phyloP scores from a whole-genome alignment of 2,113 vertebrate genomes.

The Dissostichus mawsoni region DNA sequence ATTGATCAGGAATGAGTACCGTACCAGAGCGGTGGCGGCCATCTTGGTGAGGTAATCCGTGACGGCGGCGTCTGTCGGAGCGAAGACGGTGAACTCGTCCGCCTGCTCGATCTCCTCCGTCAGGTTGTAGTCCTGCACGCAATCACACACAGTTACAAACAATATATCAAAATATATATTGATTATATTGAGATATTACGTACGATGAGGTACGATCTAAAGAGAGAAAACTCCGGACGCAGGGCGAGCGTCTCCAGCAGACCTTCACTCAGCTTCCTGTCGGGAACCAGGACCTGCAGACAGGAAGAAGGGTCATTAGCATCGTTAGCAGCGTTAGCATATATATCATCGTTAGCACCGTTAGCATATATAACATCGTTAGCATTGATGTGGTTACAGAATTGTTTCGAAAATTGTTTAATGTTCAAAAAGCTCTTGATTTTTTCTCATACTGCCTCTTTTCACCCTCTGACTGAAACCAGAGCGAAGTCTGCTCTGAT shows the following conservation, averaged over 20 bases:
- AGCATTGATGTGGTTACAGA: too few species aligned
- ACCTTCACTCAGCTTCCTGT: conserved; percentile 77
- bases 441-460: too few species aligned
- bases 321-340: too few species aligned
- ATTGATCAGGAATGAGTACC: too few species aligned
- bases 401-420: too few species aligned
- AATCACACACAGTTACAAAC: too few species aligned
- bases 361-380: too few species aligned
- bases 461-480: too few species aligned
- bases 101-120: conserved; percentile 83
- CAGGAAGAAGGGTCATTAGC: background rate
- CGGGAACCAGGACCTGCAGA: conserved; percentile 88
- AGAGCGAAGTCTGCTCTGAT: too few species aligned
- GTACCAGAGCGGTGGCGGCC: conserved; percentile 81
- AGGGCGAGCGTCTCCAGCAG: conserved; percentile 87
- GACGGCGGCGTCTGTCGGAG: conserved; percentile 88
- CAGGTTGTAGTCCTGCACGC: conserved; percentile 87
- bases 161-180: too few species aligned
- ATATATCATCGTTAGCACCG: too few species aligned
- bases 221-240: conserved; percentile 89
- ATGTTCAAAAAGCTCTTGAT: too few species aligned
- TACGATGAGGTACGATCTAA: conserved; percentile 89
- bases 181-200: conserved; percentile 31
- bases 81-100: conserved; percentile 89
- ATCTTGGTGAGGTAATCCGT: conserved; percentile 84